phyloP scores from a whole-genome alignment of 2,888 invertebrate genomes.

The Drosophila lutescens region DNA sequence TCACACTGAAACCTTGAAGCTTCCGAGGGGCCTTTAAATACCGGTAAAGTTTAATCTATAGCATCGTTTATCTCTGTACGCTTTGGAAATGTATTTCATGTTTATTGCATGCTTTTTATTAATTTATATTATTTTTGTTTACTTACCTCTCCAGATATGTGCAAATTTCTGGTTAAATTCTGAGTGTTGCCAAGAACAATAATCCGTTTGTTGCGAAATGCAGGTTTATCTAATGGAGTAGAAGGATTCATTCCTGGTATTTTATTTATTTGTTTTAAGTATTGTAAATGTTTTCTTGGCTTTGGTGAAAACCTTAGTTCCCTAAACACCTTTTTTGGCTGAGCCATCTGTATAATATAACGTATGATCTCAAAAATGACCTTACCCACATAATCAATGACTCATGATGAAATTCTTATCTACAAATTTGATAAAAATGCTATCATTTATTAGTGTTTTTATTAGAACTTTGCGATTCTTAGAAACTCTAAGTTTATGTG shows the following conservation, averaged over 20 bases:
- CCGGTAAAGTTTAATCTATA: constrained; percentile 19
- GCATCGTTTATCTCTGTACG: constrained; percentile 24
- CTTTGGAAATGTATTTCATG: constrained; percentile 8
- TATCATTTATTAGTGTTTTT: background rate
- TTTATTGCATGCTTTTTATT: constrained; percentile 18
- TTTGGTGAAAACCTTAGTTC: too few species aligned
- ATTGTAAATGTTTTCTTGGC: too few species aligned
- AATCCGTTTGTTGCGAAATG: background rate
- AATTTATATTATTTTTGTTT: background rate
- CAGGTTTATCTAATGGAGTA: background rate
- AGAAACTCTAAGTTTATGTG: background rate
- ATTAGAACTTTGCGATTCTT: background rate
- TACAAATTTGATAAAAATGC: background rate
- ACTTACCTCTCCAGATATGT: constrained; percentile 10
- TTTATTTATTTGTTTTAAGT: background rate
- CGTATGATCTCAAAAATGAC: too few species aligned
- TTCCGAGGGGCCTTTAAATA: constrained; percentile 10
- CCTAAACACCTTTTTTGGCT: too few species aligned
- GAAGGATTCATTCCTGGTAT: background rate
- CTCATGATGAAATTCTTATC: background rate
- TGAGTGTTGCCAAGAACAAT: constrained; percentile 1
- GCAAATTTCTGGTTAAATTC: background rate
- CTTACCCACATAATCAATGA: too few species aligned
- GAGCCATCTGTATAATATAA: too few species aligned
- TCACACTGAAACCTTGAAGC: constrained; percentile 31